Percentiles rank a stretch among this genome's conserved stretches.
Conservation (phyloP, 2,797 vertebrate genomes). For the Mallotus villosus region DNA sequence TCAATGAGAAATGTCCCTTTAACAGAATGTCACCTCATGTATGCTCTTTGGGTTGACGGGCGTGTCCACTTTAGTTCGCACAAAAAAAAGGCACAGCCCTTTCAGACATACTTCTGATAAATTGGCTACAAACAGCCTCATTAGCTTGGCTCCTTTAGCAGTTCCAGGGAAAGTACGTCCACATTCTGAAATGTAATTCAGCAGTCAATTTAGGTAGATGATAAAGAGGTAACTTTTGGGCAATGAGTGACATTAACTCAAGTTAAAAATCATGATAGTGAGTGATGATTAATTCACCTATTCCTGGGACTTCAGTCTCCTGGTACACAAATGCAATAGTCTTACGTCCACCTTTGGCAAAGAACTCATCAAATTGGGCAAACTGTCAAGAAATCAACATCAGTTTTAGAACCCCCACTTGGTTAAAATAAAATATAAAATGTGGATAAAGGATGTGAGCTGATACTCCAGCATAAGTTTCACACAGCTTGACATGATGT, state of each 20-base stretch:
- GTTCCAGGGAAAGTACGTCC: conserved; percentile 69
- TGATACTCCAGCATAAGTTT: neutral
- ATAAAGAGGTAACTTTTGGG: neutral
- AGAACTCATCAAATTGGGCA: conserved; percentile 72
- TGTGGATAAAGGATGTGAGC: neutral
- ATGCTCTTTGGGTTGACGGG: conserved; percentile 71
- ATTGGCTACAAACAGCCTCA: conserved; percentile 69
- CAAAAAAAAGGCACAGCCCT: conserved; percentile 75
- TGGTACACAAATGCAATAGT: conserved; percentile 80
- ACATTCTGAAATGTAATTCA: conserved; percentile 72
- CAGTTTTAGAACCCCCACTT: too few species aligned
- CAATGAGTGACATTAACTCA: neutral
- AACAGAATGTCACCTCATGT: conserved; percentile 70
- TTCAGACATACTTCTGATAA: conserved; percentile 57
- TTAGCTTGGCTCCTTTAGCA: conserved; percentile 67
- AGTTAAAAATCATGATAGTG: neutral
- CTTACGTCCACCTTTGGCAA: conserved; percentile 73
- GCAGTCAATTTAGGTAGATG: too few species aligned
- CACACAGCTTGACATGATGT: neutral
- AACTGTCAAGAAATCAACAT: conserved; percentile 67
- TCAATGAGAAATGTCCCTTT: neutral
- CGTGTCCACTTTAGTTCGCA: conserved; percentile 64
- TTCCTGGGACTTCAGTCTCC: conserved; percentile 71
- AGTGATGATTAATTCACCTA: conserved; percentile 65
- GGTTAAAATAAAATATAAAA: neutral